Base-by-base conservation (phyloP, 2,888 invertebrate genomes). In the Dimorphilus gyrociliatus region DNA sequence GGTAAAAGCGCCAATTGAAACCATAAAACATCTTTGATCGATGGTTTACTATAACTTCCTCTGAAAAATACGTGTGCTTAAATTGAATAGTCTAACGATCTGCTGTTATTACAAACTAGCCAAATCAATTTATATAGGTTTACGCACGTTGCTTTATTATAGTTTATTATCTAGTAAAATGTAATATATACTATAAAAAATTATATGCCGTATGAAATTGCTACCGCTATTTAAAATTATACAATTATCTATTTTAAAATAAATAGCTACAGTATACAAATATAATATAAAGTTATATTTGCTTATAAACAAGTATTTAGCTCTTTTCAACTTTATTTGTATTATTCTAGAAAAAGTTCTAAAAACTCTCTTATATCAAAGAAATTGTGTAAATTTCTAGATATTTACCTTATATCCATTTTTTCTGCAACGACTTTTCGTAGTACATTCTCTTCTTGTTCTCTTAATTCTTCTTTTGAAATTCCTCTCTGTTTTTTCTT, bases 41-140 rank as follows among this genome's bases (percentile, higher is more conserved):
- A 46, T 1, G 85, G 86, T 53, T 81, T 82, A 0, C 81, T 79
- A 61, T 85, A 86, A 1, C 81, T 82, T 13, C 88, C 88, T 54
- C 82, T 68, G 50, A 28, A 47, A 51, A 39, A 27, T 18, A 19
- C 23, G n/a, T 19, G 14, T n/a, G n/a, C n/a, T n/a, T n/a, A n/a
- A n/a, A n/a, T n/a, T n/a, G n/a, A n/a, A n/a, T n/a, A n/a, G n/a
- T n/a, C n/a, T n/a, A n/a, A n/a, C n/a, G n/a, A n/a, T n/a, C n/a
- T n/a, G n/a, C n/a, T n/a, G n/a, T n/a, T n/a, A n/a, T n/a, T n/a
- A n/a, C n/a, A n/a, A n/a, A n/a, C n/a, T n/a, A n/a, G 18, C 13
- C 16, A 10, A 27, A 17, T 15, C 19, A n/a, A 18, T 8, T 25
- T 8, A 25, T 25, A 8, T 8, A n/a, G n/a, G n/a, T n/a, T n/a